These are phyloP conservation scores for Epizoanthus rinbou DNA, from an alignment of 92 coral and sea anemone genomes.

Conservation along the genomic window DNA sequence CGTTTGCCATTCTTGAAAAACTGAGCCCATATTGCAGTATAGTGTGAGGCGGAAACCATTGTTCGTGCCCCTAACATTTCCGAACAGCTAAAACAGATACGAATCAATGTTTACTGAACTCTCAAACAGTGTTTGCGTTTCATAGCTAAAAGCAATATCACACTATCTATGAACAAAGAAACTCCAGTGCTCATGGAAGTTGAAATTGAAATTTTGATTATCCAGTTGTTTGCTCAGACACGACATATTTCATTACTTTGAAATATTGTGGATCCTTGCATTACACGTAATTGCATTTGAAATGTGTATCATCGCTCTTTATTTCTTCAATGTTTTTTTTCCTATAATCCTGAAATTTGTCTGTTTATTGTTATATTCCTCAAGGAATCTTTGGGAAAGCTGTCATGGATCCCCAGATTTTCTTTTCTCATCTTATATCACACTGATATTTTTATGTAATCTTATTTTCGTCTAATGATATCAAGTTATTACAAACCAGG, in stretches of 20 bases:
- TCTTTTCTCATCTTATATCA: background rate
- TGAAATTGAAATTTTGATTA: slow-evolving; percentile 31
- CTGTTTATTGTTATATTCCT: background rate
- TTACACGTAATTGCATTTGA: slow-evolving; percentile 2
- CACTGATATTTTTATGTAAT: background rate
- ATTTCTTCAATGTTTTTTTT: background rate
- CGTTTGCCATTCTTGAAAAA: slow-evolving; percentile 23
- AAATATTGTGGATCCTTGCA: background rate
- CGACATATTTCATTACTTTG: slow-evolving; percentile 29
- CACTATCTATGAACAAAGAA: slow-evolving; percentile 1
- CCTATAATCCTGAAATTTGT: background rate
- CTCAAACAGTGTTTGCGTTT: slow-evolving; percentile 31
- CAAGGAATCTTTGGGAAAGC: background rate
- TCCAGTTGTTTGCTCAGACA: slow-evolving; percentile 28
- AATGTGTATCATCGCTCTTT: background rate
- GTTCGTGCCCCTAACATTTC: slow-evolving; percentile 8
- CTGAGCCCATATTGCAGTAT: background rate
- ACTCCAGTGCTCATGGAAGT: slow-evolving; percentile 17
- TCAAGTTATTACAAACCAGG: background rate
- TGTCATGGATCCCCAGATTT: background rate
- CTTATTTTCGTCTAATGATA: background rate
- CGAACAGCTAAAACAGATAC: slow-evolving; percentile 33
- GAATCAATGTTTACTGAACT: slow-evolving; percentile 39
- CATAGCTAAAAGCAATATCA: slow-evolving; percentile 33
- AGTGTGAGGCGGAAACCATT: slow-evolving; percentile 5